A percentile compares a stretch with the other conserved stretches of the same genome.
Evolutionary conservation across 2,113 vertebrate species (phyloP).

Genomic region (Oxyruncus cristatus): DNA sequence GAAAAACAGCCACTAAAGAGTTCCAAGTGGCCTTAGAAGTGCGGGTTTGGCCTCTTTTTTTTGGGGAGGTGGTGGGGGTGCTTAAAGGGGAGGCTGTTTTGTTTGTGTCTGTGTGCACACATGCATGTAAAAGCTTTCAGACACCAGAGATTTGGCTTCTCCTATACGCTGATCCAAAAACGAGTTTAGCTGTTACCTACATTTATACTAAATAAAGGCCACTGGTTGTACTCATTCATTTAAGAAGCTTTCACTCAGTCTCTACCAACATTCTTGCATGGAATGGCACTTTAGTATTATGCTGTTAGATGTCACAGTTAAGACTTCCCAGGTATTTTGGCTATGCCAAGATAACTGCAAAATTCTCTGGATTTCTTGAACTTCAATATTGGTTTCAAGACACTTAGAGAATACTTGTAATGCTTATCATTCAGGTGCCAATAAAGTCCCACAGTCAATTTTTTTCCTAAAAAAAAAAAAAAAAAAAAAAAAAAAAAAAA

Average conservation of each 20-base stretch:
- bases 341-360: neutral
- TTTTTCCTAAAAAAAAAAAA: neutral
- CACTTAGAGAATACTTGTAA: neutral
- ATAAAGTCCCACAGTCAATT: neutral
- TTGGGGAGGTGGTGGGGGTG: neutral
- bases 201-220: neutral
- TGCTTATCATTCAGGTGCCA: neutral
- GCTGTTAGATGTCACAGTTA: neutral
- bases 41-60: neutral
- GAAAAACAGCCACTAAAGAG: neutral
- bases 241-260: neutral
- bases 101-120: neutral
- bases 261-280: neutral
- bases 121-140: neutral
- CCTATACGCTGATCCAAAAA: neutral
- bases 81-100: neutral
- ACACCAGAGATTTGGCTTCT: neutral
- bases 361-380: neutral
- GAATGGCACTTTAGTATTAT: neutral
- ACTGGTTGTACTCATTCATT: neutral
- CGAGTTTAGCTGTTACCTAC: neutral
- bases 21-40: neutral
- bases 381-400: neutral
- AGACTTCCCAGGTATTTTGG: neutral
- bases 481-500: no score